Conservation (phyloP, 1,140 invertebrate genomes). For the Drosophila sturtevanti region DNA sequence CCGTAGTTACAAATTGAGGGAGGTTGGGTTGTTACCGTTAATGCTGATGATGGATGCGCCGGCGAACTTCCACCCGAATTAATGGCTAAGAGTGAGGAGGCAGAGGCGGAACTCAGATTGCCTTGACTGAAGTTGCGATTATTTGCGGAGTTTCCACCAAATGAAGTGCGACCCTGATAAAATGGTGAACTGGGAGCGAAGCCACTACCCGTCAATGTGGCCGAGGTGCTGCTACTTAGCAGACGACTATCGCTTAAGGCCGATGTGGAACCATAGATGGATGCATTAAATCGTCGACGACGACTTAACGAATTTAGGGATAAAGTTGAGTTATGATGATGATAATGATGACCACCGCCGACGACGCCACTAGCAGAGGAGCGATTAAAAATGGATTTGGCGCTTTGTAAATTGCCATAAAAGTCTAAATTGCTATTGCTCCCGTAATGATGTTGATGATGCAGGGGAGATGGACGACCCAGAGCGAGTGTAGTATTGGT, state of each 20-base stretch:
- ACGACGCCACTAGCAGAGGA: neutral
- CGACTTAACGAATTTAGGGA: slow-evolving; percentile 68
- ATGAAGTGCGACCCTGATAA: slow-evolving; percentile 91
- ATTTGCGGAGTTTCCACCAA: slow-evolving; percentile 89
- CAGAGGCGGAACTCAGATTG: slow-evolving; percentile 32
- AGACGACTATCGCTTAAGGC: slow-evolving; percentile 78
- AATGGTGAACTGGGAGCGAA: slow-evolving; percentile 86
- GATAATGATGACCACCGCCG: neutral
- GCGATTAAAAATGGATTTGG: slow-evolving; percentile 72
- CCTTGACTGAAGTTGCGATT: slow-evolving; percentile 82
- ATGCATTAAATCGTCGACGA: slow-evolving; percentile 73
- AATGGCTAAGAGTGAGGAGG: slow-evolving; percentile 27
- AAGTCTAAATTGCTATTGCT: slow-evolving; percentile 67
- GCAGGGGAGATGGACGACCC: slow-evolving; percentile 11
- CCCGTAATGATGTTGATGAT: slow-evolving; percentile 17
- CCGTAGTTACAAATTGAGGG: slow-evolving; percentile 4
- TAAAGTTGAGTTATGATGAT: slow-evolving; percentile 72
- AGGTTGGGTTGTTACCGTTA: too few relatives aligned
- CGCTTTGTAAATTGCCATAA: slow-evolving; percentile 70
- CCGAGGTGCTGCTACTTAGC: slow-evolving; percentile 50
- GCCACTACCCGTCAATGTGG: neutral
- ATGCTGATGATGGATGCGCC: slow-evolving; percentile 12
- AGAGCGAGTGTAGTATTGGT: neutral
- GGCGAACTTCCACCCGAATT: slow-evolving; percentile 51
- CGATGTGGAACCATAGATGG: slow-evolving; percentile 79